Conservation (phyloP, 1,140 invertebrate species). For the Steinernema feltiae region DNA sequence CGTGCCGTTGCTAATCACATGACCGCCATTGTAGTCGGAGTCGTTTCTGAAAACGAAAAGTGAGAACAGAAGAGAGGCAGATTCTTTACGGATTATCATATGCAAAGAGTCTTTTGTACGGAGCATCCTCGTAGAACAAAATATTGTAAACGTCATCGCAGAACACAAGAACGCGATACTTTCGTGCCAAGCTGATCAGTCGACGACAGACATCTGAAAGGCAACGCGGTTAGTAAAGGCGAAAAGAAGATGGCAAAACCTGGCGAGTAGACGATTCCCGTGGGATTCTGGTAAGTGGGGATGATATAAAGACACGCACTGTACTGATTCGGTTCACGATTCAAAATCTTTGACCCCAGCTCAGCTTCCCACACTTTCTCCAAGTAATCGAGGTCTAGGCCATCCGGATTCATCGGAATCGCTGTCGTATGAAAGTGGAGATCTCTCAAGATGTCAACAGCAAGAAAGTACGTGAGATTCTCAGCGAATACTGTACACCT, state of each 20-base stretch:
- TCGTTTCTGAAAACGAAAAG: slow-evolving; percentile 29
- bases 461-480: slow-evolving; percentile 68
- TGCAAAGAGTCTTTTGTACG: slow-evolving; percentile 28
- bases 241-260: too few species aligned
- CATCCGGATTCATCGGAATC: slow-evolving; percentile 64
- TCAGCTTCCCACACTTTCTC: slow-evolving; percentile 55
- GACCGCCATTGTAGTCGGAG: slow-evolving; percentile 57
- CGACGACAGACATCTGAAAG: slow-evolving; percentile 60
- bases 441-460: slow-evolving; percentile 64
- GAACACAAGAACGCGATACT: slow-evolving; percentile 64
- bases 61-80: not conserved
- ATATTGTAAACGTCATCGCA: slow-evolving; percentile 70
- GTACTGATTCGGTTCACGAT: slow-evolving; percentile 59
- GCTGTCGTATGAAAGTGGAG: slow-evolving; percentile 64
- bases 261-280: slow-evolving; percentile 59
- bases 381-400: slow-evolving; percentile 62
- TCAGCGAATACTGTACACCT: slow-evolving; percentile 64
- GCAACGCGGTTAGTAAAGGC: too few species aligned
- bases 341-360: slow-evolving; percentile 15
- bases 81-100: slow-evolving; percentile 41
- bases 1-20: slow-evolving; percentile 67
- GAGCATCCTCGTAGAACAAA: slow-evolving; percentile 60
- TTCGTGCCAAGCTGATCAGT: slow-evolving; percentile 63
- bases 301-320: slow-evolving; percentile 67
- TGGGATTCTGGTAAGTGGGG: slow-evolving; percentile 68